Conservation (phyloP, 2,113 vertebrate genomes). For the Mobula hypostoma region DNA sequence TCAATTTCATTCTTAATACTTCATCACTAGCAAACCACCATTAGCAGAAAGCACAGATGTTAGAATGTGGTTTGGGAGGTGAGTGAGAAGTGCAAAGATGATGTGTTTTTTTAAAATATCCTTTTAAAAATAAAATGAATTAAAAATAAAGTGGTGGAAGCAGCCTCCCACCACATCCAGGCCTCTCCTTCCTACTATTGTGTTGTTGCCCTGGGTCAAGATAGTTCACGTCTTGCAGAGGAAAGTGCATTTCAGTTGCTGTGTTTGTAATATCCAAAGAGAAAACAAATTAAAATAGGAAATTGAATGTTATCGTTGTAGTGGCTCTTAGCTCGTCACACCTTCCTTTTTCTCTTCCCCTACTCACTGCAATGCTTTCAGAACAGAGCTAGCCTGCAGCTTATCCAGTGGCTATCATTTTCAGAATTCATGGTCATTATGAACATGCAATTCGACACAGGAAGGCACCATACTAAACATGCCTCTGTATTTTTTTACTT, state of each 20-base stretch:
- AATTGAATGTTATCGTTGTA: neutral
- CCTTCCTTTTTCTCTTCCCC: neutral
- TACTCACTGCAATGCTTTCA: neutral
- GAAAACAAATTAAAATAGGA: constrained; percentile 22
- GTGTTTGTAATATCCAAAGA: neutral
- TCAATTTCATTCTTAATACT: neutral
- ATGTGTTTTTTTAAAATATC: neutral
- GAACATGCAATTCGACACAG: neutral
- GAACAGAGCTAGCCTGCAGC: neutral
- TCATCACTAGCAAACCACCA: neutral
- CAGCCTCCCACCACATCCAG: neutral
- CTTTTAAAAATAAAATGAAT: neutral
- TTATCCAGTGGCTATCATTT: neutral
- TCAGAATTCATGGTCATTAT: neutral
- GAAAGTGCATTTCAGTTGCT: neutral
- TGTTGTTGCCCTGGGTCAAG: neutral
- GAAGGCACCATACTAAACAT: neutral
- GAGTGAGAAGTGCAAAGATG: neutral
- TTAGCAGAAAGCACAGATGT: neutral
- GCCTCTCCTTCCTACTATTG: constrained; percentile 12
- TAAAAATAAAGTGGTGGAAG: constrained; percentile 23
- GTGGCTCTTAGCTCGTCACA: neutral
- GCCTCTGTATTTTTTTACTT: neutral
- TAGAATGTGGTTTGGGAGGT: neutral
- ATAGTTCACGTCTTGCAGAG: neutral